Conservation (phyloP, 1,140 invertebrate genomes). For the Hesperophylax magnus region DNA sequence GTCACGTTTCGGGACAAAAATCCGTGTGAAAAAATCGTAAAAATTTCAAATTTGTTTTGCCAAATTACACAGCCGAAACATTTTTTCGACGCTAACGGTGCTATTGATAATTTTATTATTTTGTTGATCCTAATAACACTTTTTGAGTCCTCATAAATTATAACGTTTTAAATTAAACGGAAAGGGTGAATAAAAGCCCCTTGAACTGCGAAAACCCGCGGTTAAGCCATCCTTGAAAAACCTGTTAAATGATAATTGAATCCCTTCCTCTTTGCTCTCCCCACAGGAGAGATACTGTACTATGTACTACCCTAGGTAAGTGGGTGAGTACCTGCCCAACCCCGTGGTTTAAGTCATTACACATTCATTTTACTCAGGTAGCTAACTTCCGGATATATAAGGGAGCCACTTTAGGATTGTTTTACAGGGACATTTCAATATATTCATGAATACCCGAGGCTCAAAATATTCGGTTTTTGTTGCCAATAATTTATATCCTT, state of each 20-base stretch:
- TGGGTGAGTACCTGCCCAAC: no score
- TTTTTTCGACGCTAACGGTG: neutral
- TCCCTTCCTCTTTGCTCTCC: no score
- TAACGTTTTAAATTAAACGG: neutral
- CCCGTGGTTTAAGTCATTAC: constrained; percentile 1
- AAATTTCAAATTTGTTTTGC: constrained; percentile 6
- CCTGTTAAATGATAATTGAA: constrained; percentile 24
- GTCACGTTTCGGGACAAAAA: neutral
- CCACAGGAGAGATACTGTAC: no score
- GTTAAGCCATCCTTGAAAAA: constrained; percentile 25
- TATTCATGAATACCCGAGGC: no score
- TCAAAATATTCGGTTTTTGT: no score
- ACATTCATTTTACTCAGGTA: constrained; percentile 8
- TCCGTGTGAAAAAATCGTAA: neutral
- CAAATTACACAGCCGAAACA: constrained; percentile 1
- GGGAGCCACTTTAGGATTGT: neutral
- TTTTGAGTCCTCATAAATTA: neutral
- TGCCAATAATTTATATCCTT: no score
- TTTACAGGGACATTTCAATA: neutral
- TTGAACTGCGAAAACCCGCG: neutral
- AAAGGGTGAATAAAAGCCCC: constrained; percentile 12
- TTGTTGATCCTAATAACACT: neutral
- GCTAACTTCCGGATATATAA: constrained; percentile 8
- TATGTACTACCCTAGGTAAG: no score
- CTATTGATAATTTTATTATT: neutral